Percentiles rank a stretch among this genome's conserved stretches.
phyloP scores from a whole-genome alignment of 2,888 invertebrate genomes.

The Stenodema calcarata region DNA sequence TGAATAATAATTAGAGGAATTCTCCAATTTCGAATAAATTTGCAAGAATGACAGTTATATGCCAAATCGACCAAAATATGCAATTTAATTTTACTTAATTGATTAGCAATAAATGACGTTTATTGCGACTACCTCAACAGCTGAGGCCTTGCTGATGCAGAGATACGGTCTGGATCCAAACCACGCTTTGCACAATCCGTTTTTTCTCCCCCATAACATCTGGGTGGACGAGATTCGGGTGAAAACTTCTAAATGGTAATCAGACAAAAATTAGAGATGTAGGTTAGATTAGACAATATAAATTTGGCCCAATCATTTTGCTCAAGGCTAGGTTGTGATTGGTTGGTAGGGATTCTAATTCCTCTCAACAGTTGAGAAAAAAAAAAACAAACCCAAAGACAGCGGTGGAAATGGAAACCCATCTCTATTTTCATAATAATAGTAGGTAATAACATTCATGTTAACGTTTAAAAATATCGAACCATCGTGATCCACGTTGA shows the following conservation, averaged over 20 bases:
- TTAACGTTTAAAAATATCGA: slow-evolving; percentile 59
- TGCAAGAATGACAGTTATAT: too few relatives aligned
- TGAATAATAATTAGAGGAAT: too few relatives aligned
- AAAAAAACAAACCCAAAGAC: background rate
- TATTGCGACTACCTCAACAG: slow-evolving; percentile 61
- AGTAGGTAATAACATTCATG: too few relatives aligned
- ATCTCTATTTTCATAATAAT: too few relatives aligned
- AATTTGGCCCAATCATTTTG: too few relatives aligned
- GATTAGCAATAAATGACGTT: too few relatives aligned
- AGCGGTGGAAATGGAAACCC: too few relatives aligned
- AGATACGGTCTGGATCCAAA: slow-evolving; percentile 64
- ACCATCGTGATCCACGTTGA: slow-evolving; percentile 69
- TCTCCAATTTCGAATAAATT: too few relatives aligned
- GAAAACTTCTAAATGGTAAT: slow-evolving; percentile 62
- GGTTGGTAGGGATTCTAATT: too few relatives aligned
- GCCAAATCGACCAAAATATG: too few relatives aligned
- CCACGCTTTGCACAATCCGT: slow-evolving; percentile 66
- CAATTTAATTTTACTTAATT: too few relatives aligned
- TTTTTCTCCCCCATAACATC: slow-evolving; percentile 64
- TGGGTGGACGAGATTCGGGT: slow-evolving; percentile 64
- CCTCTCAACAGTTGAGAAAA: background rate
- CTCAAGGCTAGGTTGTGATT: too few relatives aligned
- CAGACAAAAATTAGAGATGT: background rate
- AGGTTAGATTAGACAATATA: background rate
- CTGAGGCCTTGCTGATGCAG: slow-evolving; percentile 64